Evolutionary conservation across 2,113 vertebrate genomes (phyloP), one percentile per base, ranked within the genome.

Genomic region (Daphoenositta chrysoptera): DNA sequence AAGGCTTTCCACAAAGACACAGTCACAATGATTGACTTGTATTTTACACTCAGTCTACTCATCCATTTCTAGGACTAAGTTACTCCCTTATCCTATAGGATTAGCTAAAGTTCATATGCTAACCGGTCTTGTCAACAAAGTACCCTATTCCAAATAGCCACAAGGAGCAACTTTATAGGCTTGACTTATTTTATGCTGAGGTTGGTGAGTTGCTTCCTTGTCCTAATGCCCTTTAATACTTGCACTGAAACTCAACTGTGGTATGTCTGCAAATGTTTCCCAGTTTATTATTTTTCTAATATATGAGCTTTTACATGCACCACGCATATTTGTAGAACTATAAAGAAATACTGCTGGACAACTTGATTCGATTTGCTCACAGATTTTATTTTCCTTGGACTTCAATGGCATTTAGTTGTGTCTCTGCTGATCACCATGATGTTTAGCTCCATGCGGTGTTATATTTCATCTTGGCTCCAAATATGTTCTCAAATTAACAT

Each of bases 401-500:
- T 90, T 95, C 57, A 79, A 2, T 82, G 53, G 48, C 39, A 71
- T 87, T 91, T 87, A 72, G 66, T 60, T 89, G 33, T 89, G 35
- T 72, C 61, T 92, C 19, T 92, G 71, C 37, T 81, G 81, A 91
- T 95, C 78, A 83, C 40, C 30, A 48, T 47, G 71, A 82, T 80
- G 70, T 87, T 94, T 63, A 83, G 61, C 63, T 94, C 78, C 63
- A 53, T 69, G 71, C n/a, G 80, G 48, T 71, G 77, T 76, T 88
- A 31, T 89, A 63, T 87, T 93, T 93, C 90, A 60, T 85, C 84
- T 95, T 93, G 75, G 61, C 61, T 94, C 37, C 82, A 95, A 87
- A 80, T 79, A 69, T 76, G 40, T 94, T 96, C 66, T 91, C 78
- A 91, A 88, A 93, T 91, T 96, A 94, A 73, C 68, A 64, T 72